phyloP scores from a whole-genome alignment of 2,888 invertebrate genomes.

The Pollenia angustigena region DNA sequence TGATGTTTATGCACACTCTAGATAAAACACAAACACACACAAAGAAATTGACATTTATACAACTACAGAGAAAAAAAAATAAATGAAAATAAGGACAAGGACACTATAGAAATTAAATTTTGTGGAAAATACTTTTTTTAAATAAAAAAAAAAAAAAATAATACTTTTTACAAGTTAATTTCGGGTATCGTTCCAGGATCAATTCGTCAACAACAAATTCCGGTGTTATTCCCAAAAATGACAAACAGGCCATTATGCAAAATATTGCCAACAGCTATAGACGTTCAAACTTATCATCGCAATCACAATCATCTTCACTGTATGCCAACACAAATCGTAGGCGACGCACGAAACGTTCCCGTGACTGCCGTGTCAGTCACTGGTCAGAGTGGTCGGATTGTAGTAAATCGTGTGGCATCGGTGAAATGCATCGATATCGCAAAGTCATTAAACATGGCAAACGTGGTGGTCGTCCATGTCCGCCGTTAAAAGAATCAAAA shows the following conservation, averaged over 20 bases:
- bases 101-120: background rate
- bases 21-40: background rate
- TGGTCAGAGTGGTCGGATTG: slow-evolving; percentile 96
- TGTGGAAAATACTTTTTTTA: background rate
- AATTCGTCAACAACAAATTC: slow-evolving; percentile 76
- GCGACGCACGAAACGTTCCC: slow-evolving; percentile 84
- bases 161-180: background rate
- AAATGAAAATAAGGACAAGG: slow-evolving; percentile 30
- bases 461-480: slow-evolving; percentile 92
- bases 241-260: slow-evolving; percentile 89
- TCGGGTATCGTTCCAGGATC: slow-evolving; percentile 75
- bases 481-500: slow-evolving; percentile 92
- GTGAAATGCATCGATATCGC: slow-evolving; percentile 92
- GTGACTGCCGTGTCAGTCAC: slow-evolving; percentile 93
- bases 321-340: slow-evolving; percentile 82
- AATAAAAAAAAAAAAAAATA: no score
- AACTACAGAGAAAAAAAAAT: background rate
- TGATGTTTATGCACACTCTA: slow-evolving; percentile 48
- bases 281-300: slow-evolving; percentile 80
- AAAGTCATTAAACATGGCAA: slow-evolving; percentile 91
- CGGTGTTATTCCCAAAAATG: slow-evolving; percentile 85
- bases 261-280: slow-evolving; percentile 89
- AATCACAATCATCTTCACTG: slow-evolving; percentile 78
- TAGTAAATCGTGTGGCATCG: slow-evolving; percentile 95
- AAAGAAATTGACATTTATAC: background rate